Conservation (phyloP, 2,888 invertebrate species). For the Adelognathus sp. region DNA sequence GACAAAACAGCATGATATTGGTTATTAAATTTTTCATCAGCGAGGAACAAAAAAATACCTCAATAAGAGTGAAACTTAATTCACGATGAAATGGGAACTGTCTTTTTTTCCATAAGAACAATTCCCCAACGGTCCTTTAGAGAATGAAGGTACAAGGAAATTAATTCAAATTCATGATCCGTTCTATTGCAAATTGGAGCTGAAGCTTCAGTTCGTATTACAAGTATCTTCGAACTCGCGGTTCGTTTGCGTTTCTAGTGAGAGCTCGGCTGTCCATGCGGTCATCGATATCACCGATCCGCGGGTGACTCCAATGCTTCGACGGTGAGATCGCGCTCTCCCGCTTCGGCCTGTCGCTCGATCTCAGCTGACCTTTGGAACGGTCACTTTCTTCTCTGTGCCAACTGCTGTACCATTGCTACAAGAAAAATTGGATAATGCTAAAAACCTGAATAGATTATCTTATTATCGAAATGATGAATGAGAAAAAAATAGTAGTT, state of each 20-base stretch:
- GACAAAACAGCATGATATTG: too few relatives aligned
- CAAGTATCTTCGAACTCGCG: background rate
- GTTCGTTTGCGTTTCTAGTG: background rate
- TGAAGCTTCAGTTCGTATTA: background rate
- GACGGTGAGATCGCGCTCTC: constrained; percentile 17
- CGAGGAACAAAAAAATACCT: too few relatives aligned
- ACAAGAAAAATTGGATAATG: background rate
- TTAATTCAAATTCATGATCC: too few relatives aligned
- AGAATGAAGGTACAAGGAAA: too few relatives aligned
- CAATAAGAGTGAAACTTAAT: too few relatives aligned
- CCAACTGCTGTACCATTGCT: background rate
- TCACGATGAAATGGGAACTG: too few relatives aligned
- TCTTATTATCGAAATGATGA: background rate
- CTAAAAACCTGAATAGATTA: background rate
- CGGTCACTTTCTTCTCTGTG: constrained; percentile 52
- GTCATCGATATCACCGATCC: constrained; percentile 38
- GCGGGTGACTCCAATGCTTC: constrained; percentile 36
- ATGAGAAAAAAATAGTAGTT: background rate
- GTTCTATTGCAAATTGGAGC: background rate
- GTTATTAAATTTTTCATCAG: too few relatives aligned
- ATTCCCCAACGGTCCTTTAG: too few relatives aligned
- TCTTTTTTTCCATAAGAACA: too few relatives aligned
- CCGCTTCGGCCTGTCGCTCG: constrained; percentile 2
- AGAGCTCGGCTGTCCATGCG: constrained; percentile 40
- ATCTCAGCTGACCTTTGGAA: constrained; percentile 47